These are phyloP conservation scores for Hecatera dysodea DNA, from an alignment of 2,888 invertebrate species.

Conservation along the genomic window DNA sequence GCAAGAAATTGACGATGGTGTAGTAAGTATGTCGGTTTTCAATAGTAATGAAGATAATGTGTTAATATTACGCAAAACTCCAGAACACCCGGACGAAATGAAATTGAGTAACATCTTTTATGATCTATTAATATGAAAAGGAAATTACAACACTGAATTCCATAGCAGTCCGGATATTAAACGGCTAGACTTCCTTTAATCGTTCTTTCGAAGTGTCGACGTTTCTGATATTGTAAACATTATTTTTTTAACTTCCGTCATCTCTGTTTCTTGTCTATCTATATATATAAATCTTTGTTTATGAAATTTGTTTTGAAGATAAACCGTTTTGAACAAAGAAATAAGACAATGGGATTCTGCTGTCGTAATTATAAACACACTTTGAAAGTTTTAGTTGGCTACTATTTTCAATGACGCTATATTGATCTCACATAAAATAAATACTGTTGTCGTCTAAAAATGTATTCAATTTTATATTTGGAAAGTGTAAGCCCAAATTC, in stretches of 20 bases:
- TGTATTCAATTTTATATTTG: background rate
- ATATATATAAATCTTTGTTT: slow-evolving; percentile 25
- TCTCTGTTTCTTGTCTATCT: background rate
- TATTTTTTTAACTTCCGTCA: slow-evolving; percentile 40
- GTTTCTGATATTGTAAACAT: slow-evolving; percentile 22
- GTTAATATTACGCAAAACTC: background rate
- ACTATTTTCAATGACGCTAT: background rate
- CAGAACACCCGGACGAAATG: slow-evolving; percentile 2
- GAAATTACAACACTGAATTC: slow-evolving; percentile 41
- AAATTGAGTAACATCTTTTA: slow-evolving; percentile 16
- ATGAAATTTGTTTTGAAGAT: slow-evolving; percentile 14
- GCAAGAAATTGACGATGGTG: too few species aligned
- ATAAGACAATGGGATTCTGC: background rate
- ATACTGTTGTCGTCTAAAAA: background rate
- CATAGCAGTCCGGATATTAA: slow-evolving; percentile 50
- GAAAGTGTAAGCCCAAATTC: background rate
- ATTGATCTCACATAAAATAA: background rate
- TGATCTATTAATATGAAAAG: slow-evolving; percentile 16
- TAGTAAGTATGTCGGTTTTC: too few species aligned
- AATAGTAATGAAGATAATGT: background rate
- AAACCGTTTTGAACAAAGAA: background rate
- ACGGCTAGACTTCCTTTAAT: slow-evolving; percentile 43
- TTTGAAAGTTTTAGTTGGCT: background rate
- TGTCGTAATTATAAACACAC: background rate
- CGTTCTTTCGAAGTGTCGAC: slow-evolving; percentile 3